phyloP scores from a whole-genome alignment of 2,888 invertebrate genomes.

The Polylopha cassiicola region DNA sequence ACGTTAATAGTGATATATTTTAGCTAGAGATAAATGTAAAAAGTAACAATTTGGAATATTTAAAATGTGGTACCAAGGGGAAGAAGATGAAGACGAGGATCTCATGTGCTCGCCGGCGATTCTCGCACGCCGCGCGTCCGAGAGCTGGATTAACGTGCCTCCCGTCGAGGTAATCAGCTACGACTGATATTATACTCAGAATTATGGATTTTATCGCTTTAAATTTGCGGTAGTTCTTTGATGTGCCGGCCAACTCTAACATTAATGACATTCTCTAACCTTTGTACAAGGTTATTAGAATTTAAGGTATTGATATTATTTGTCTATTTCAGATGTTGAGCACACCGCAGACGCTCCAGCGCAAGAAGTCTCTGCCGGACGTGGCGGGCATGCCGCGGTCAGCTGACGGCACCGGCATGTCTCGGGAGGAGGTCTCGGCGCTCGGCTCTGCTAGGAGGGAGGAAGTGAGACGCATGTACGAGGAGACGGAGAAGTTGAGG shows the following conservation, averaged over 20 bases:
- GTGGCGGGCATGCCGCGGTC: slow-evolving; percentile 89
- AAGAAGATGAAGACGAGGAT: slow-evolving; percentile 90
- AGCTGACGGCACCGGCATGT: slow-evolving; percentile 87
- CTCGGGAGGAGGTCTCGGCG: slow-evolving; percentile 95
- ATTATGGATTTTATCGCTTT: too few relatives aligned
- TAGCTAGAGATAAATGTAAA: slow-evolving; percentile 18
- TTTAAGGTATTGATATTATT: slow-evolving; percentile 9
- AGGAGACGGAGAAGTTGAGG: slow-evolving; percentile 93
- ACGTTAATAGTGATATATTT: slow-evolving; percentile 3
- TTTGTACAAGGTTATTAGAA: neutral
- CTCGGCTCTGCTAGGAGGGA: slow-evolving; percentile 96
- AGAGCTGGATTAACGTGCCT: slow-evolving; percentile 93
- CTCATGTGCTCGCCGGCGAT: slow-evolving; percentile 92
- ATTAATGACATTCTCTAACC: neutral
- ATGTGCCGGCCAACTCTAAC: too few relatives aligned
- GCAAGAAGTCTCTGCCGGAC: slow-evolving; percentile 98
- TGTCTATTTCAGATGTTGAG: slow-evolving; percentile 82
- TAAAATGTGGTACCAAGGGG: slow-evolving; percentile 87
- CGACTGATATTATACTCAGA: too few relatives aligned
- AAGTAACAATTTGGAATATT: slow-evolving; percentile 21
- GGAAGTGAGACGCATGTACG: slow-evolving; percentile 93
- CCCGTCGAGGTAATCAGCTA: slow-evolving; percentile 91
- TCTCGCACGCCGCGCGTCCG: slow-evolving; percentile 89
- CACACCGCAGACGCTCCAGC: slow-evolving; percentile 87
- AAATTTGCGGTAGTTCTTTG: too few relatives aligned